Conservation (phyloP, 2,888 invertebrate genomes). For the Andrena minutula region DNA sequence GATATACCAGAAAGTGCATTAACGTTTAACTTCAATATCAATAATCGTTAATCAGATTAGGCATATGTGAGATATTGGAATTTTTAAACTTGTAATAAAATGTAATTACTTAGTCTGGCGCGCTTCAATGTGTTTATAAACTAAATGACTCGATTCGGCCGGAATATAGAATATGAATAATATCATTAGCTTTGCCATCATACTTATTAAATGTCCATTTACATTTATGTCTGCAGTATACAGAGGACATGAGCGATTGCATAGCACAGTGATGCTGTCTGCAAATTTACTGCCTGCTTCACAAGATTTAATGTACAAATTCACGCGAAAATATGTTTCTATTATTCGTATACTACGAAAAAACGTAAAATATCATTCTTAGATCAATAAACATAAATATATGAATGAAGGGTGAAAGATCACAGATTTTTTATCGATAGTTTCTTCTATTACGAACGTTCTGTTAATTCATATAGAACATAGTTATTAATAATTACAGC, state of each 20-base stretch:
- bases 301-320: conserved; percentile 70
- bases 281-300: conserved; percentile 68
- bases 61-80: conserved; percentile 17
- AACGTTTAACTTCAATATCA: conserved; percentile 40
- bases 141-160: conserved; percentile 25
- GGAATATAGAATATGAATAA: conserved; percentile 28
- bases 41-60: conserved; percentile 36
- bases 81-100: conserved; percentile 35
- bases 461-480: conserved; percentile 31
- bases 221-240: conserved; percentile 57
- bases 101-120: conserved; percentile 23
- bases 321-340: conserved; percentile 54
- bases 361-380: conserved; percentile 48
- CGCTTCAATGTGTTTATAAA: conserved; percentile 32
- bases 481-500: conserved; percentile 26
- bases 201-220: conserved; percentile 53
- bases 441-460: conserved; percentile 31
- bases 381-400: conserved; percentile 29
- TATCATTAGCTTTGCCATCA: conserved; percentile 56
- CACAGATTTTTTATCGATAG: conserved; percentile 38
- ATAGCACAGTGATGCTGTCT: conserved; percentile 66
- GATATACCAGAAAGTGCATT: conserved; percentile 26
- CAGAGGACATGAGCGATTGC: conserved; percentile 50
- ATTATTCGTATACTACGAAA: conserved; percentile 54
- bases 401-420: conserved; percentile 20